A percentile compares a stretch with the other conserved stretches of the same genome.
phyloP scores from a whole-genome alignment of 1,140 invertebrate species.

The Stegodyphus mimosarum region DNA sequence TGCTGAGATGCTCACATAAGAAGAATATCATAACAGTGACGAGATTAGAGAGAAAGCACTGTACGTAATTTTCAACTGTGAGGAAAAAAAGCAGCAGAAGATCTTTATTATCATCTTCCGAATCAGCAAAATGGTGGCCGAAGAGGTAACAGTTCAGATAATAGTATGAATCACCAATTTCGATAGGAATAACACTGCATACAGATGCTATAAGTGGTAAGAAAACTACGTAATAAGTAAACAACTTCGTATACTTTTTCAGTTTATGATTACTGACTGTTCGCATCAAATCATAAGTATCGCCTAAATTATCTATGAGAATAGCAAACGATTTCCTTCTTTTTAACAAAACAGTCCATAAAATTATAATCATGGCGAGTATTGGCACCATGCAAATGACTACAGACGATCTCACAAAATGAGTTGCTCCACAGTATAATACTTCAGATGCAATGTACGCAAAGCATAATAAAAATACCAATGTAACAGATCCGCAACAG shows the following conservation, averaged over 20 bases:
- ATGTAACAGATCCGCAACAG: not conserved
- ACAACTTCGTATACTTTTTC: not conserved
- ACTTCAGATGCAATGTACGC: constrained; percentile 22
- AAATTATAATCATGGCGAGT: not conserved
- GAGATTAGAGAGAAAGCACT: constrained; percentile 26
- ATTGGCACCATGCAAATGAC: constrained; percentile 31
- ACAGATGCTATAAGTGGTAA: not conserved
- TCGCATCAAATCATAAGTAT: not conserved
- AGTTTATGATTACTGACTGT: too few relatives aligned
- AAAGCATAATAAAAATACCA: not conserved
- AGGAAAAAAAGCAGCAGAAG: constrained; percentile 17
- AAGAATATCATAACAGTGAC: constrained; percentile 1
- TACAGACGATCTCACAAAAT: constrained; percentile 20
- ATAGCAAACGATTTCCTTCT: not conserved
- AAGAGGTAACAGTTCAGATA: constrained; percentile 30
- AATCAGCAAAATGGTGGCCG: not conserved
- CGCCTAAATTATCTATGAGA: constrained; percentile 4
- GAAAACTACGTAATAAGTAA: not conserved
- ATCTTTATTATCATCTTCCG: not conserved
- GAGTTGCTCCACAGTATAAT: constrained; percentile 17
- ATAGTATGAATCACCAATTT: constrained; percentile 8
- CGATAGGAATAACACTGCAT: not conserved
- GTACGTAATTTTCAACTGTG: constrained; percentile 30
- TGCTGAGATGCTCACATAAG: constrained; percentile 14
- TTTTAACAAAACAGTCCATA: constrained; percentile 29